Evolutionary conservation across 2,797 vertebrate species (phyloP), one percentile per base, ranked within the genome.

Genomic region (Morus bassanus): DNA sequence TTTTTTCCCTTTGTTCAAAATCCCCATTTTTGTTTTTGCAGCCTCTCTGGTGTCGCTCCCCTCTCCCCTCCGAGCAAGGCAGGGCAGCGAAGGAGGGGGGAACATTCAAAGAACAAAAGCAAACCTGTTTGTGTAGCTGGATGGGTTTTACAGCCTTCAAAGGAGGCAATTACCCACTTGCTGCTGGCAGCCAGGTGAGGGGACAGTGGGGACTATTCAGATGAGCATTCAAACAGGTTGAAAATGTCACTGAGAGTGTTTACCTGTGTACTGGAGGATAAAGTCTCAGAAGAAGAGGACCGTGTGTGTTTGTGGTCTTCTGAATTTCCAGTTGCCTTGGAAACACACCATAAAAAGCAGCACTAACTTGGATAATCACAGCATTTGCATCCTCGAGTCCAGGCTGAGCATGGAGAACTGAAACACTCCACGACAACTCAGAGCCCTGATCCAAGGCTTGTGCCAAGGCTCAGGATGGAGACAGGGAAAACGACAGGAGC

Each of bases 261-360:
- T 37, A 64, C 73, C 81, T 23, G 85, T 1, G 46, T 16, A 8
- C 54, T 8, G 18, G 31, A 48, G 83, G 72, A 25, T 7, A 16
- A 90, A 83, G 43, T 30, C 60, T 63, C 30, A 1, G 53, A 45
- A 69, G 86, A n/a, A 25, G 68, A 82, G 82, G 61, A 8, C 41
- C 5, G 0, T 2, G 73, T 12, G 37, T 39, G 85, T 57, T 35
- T 85, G 76, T 91, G 91, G 88, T 43, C 85, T 46, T 56, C 45
- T 39, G 78, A 39, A 67, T 67, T 59, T 67, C 84, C 77, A 9
- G 94, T 92, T 93, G 89, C 92, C 95, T 79, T 95, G 94, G 93
- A 93, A 97, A 97, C 91, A 18, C 54, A 27, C 7, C 78, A 23
- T 16, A 53, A 65, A 79, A 54, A 89, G 81, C 95, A 76, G 93